Evolutionary conservation across 2,888 invertebrate genomes (phyloP), one percentile per base, ranked within the genome.

Genomic region (Heliconius hortense): DNA sequence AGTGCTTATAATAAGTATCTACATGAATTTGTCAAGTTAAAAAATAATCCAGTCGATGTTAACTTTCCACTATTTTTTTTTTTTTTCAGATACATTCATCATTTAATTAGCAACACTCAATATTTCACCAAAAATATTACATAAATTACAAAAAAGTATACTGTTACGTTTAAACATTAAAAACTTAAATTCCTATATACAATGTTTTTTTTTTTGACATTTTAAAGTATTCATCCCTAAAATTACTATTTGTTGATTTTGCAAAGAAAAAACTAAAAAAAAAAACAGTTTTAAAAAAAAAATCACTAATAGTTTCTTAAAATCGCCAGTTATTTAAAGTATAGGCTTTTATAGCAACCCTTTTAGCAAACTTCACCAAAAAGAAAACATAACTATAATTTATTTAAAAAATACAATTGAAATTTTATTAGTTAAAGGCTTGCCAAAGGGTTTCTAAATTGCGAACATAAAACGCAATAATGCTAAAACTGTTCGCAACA

Each of bases 371-470:
- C 81, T 35, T 35, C 31, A 35, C 31, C 8, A 35, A 35, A 31
- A 35, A 28, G 59, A 71, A 48, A 82, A 81, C 79, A 76, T 80
- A 74, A 82, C 80, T 77, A 86, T 87, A 85, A 88, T 87, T n/a
- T 80, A 79, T 77, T 77, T 60, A 77, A 75, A 77, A 80, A 79
- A 69, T 77, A 79, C 78, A 81, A 78, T 82, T 80, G 79, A 80
- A 82, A 81, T 82, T 66, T 66, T 66, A 82, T 79, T 62, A 82
- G 84, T 82, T 80, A 78, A 79, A 83, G 80, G 83, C 86, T 85
- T 81, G 81, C 83, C 74, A 90, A 91, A 90, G 86, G 87, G 87
- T 86, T 89, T 81, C 86, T 87, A 86, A 88, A 87, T 82, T 68
- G 84, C 84, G 79, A 85, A 82, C 80, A 82, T 82, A 82, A 84